phyloP scores from a whole-genome alignment of 2,113 vertebrate genomes.

The Promerops cafer region DNA sequence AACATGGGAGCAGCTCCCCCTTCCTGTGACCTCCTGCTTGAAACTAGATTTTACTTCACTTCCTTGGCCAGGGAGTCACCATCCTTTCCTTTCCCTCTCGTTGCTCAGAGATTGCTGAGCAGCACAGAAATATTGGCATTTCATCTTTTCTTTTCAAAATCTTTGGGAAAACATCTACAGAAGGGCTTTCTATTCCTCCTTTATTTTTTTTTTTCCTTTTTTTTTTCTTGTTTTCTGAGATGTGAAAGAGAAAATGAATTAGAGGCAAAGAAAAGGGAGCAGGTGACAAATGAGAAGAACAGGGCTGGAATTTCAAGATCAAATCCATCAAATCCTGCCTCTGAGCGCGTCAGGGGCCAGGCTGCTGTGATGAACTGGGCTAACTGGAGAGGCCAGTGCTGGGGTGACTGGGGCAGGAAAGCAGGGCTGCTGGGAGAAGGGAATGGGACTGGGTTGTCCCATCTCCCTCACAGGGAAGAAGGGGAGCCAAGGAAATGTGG shows the following conservation, averaged over 20 bases:
- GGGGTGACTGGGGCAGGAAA: background rate
- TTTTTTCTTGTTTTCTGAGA: background rate
- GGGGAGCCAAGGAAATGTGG: background rate
- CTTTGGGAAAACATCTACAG: background rate
- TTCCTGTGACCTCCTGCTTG: background rate
- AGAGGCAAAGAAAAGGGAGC: background rate
- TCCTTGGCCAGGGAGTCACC: background rate
- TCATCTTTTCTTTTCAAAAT: background rate
- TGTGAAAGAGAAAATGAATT: slow-evolving; percentile 6
- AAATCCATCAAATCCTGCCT: background rate
- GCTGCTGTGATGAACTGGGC: background rate
- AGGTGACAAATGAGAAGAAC: background rate
- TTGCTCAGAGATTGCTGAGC: background rate
- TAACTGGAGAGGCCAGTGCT: background rate
- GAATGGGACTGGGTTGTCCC: accelerated
- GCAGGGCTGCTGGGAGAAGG: background rate
- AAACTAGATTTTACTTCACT: background rate
- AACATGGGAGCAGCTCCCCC: background rate
- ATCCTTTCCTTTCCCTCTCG: background rate
- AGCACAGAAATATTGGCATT: background rate
- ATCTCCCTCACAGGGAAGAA: background rate
- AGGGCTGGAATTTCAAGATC: background rate
- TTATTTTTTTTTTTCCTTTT: background rate
- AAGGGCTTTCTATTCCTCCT: background rate
- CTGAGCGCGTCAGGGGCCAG: accelerated